phyloP scores from a whole-genome alignment of 2,888 invertebrate genomes.

The Drosophila neutralis region DNA sequence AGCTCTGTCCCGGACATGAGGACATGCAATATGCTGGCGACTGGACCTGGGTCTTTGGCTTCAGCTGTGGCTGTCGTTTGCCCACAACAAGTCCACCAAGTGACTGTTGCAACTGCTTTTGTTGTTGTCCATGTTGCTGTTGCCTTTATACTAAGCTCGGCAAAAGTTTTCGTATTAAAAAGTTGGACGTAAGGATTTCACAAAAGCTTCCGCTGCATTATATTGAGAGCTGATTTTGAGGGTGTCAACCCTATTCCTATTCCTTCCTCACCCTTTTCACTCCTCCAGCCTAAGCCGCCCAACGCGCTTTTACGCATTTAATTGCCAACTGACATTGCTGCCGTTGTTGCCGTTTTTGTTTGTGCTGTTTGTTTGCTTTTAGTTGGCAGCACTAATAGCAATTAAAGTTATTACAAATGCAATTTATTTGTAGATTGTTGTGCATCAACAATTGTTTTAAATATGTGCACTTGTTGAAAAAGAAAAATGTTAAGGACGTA shows the following conservation, averaged over 20 bases:
- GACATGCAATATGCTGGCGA: constrained; percentile 59
- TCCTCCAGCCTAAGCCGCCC: not conserved
- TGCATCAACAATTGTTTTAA: constrained; percentile 3
- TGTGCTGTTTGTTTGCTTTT: constrained; percentile 13
- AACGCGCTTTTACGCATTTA: constrained; percentile 56
- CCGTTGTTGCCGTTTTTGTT: constrained; percentile 30
- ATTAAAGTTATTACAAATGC: constrained; percentile 71
- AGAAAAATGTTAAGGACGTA: not conserved
- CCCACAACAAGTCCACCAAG: constrained; percentile 79
- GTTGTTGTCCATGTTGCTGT: constrained; percentile 42
- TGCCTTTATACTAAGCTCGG: constrained; percentile 71
- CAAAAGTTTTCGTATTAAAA: constrained; percentile 80
- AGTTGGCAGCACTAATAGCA: constrained; percentile 60
- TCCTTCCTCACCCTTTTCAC: not conserved
- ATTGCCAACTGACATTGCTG: constrained; percentile 74
- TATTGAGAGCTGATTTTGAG: constrained; percentile 79
- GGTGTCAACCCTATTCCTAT: constrained; percentile 9
- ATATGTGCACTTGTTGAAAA: not conserved
- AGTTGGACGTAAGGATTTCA: constrained; percentile 80
- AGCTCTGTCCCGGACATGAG: constrained; percentile 37
- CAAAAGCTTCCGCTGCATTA: constrained; percentile 79
- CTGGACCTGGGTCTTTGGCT: constrained; percentile 3
- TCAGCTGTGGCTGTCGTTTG: constrained; percentile 57
- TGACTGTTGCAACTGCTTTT: constrained; percentile 79
- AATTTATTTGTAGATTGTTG: constrained; percentile 51